Evolutionary conservation across 1,140 invertebrate genomes (phyloP).

Genomic region (Thereuonema tuberculata): DNA sequence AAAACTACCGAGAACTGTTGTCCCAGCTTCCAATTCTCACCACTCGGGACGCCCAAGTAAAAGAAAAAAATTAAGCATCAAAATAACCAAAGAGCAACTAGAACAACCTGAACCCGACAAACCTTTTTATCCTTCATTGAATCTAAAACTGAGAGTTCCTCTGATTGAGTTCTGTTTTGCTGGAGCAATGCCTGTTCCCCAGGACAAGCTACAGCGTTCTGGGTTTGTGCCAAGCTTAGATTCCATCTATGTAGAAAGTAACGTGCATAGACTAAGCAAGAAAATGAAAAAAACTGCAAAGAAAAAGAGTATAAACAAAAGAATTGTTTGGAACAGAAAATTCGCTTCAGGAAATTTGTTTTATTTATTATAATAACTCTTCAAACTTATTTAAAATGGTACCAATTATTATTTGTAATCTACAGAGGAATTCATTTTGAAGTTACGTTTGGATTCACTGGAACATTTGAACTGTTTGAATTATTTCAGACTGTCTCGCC

Average conservation of each 20-base stretch:
- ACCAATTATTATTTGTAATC: too few relatives aligned
- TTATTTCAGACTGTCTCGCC: too few relatives aligned
- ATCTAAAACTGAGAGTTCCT: not conserved
- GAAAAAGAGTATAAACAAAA: not conserved
- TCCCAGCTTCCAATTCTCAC: not conserved
- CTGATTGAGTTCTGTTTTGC: slow-evolving; percentile 10
- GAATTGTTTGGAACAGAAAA: not conserved
- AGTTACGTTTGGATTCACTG: too few relatives aligned
- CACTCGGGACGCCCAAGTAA: not conserved
- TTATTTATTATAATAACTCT: not conserved
- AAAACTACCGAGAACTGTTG: slow-evolving; percentile 13
- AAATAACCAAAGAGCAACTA: slow-evolving; percentile 1
- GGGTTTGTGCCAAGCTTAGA: not conserved
- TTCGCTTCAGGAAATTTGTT: not conserved
- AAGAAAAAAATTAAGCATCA: slow-evolving; percentile 6
- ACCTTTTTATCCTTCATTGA: not conserved
- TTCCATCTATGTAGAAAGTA: not conserved
- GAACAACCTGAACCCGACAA: slow-evolving; percentile 2
- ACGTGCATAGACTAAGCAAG: not conserved
- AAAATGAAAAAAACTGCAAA: not conserved
- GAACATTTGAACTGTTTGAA: too few relatives aligned
- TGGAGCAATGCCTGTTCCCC: not conserved
- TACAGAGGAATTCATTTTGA: too few relatives aligned
- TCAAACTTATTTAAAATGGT: too few relatives aligned
- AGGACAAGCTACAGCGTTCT: not conserved